phyloP scores from a whole-genome alignment of 2,113 vertebrate species.

The Empidonax traillii region DNA sequence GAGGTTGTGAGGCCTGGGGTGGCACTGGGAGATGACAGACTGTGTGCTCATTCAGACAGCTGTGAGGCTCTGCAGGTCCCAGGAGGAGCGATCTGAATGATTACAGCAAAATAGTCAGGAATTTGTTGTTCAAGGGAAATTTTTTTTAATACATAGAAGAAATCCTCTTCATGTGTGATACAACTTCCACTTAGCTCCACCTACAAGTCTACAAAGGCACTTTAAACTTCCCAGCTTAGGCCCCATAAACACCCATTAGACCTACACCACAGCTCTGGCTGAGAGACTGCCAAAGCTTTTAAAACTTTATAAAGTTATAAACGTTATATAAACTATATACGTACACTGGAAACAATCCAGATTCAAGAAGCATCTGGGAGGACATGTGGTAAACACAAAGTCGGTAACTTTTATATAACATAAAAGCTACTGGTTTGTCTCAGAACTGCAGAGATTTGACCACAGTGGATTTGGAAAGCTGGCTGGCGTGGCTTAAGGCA shows the following conservation, averaged over 20 bases:
- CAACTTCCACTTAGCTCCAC: not conserved
- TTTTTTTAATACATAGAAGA: not conserved
- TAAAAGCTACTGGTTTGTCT: not conserved
- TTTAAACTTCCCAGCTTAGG: not conserved
- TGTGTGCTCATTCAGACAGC: not conserved
- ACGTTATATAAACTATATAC: not conserved
- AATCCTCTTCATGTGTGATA: not conserved
- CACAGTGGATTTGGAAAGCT: not conserved
- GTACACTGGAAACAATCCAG: not conserved
- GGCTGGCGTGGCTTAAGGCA: not conserved
- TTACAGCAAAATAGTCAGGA: not conserved
- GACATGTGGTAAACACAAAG: not conserved
- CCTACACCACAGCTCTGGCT: not conserved
- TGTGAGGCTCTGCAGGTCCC: not conserved
- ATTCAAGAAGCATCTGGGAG: not conserved
- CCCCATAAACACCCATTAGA: not conserved
- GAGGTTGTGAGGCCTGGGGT: not conserved
- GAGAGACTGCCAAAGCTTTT: conserved; percentile 25
- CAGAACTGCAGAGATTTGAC: not conserved
- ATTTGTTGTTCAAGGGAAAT: not conserved
- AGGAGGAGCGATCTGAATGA: not conserved
- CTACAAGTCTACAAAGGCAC: not conserved
- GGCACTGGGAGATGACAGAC: not conserved
- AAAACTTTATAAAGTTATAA: conserved; percentile 39
- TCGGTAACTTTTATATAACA: not conserved